A percentile compares a stretch with the other conserved stretches of the same genome.
Conservation (phyloP, 1,140 invertebrate genomes). For the Lerema accius region DNA sequence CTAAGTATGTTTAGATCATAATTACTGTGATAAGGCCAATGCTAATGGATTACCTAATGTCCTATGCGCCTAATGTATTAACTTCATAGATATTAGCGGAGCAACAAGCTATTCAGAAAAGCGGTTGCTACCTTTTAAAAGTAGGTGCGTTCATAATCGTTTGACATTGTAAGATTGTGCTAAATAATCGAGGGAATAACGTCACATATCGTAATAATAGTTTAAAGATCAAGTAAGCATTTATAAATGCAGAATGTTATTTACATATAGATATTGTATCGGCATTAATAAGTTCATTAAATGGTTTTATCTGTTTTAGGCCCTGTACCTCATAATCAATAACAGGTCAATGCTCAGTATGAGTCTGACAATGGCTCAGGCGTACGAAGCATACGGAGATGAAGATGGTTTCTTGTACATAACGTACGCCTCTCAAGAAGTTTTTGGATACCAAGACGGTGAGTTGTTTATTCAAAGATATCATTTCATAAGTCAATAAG, state of each 20-base stretch:
- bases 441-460: constrained; percentile 87
- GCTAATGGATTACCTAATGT: constrained; percentile 23
- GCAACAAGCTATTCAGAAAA: not conserved
- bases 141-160: not conserved
- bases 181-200: constrained; percentile 8
- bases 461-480: too few relatives aligned
- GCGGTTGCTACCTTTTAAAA: constrained; percentile 16
- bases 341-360: constrained; percentile 91
- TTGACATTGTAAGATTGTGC: constrained; percentile 27
- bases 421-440: constrained; percentile 94
- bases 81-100: constrained; percentile 11
- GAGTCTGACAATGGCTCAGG: constrained; percentile 90
- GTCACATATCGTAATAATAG: constrained; percentile 5
- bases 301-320: constrained; percentile 77
- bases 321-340: constrained; percentile 92
- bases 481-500: too few relatives aligned
- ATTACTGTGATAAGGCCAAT: constrained; percentile 9
- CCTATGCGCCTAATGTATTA: constrained; percentile 21
- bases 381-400: constrained; percentile 89
- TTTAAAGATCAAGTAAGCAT: constrained; percentile 24
- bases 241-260: constrained; percentile 17
- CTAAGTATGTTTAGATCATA: constrained; percentile 25
- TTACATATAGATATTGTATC: constrained; percentile 10
- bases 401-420: constrained; percentile 93
- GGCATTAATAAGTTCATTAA: not conserved